Conservation (phyloP, 2,113 vertebrate species). For the Poecilia latipinna region DNA sequence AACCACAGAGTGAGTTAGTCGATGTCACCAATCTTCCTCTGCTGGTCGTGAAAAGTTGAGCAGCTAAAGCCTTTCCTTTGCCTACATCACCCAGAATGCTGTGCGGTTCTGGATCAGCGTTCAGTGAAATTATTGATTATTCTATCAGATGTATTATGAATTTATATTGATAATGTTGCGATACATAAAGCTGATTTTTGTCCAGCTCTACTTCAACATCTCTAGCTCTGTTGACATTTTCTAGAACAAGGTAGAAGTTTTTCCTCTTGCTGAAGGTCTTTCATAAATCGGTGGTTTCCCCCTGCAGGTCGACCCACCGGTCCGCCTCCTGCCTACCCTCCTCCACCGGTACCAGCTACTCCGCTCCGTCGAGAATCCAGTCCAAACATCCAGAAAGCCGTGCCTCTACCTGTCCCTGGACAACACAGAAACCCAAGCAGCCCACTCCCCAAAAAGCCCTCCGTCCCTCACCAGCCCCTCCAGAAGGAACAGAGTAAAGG, state of each 20-base stretch:
- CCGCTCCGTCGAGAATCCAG: conserved; percentile 34
- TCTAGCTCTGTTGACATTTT: background rate
- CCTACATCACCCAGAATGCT: too few relatives aligned
- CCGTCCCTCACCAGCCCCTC: conserved; percentile 3
- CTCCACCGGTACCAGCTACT: conserved; percentile 86
- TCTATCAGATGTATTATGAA: too few relatives aligned
- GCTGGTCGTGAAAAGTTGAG: too few relatives aligned
- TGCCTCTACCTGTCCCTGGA: conserved; percentile 66
- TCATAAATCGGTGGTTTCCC: background rate
- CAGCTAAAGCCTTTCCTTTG: too few relatives aligned
- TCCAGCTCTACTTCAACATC: background rate
- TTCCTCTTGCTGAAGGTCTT: background rate
- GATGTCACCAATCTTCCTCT: too few relatives aligned
- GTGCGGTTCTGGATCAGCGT: too few relatives aligned
- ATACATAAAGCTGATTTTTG: too few relatives aligned
- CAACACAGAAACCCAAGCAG: conserved; percentile 71
- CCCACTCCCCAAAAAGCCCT: conserved; percentile 62
- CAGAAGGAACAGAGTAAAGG: conserved; percentile 53
- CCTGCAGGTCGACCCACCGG: conserved; percentile 63
- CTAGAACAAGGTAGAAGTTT: background rate
- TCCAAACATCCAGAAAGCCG: conserved; percentile 49
- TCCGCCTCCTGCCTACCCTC: conserved; percentile 89
- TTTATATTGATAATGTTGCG: too few relatives aligned
- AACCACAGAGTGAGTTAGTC: too few relatives aligned
- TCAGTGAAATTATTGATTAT: too few relatives aligned